Percentiles rank a stretch among this genome's conserved stretches.
These are phyloP conservation scores for Amblyjoppa proteus DNA, from an alignment of 2,888 invertebrate genomes.

Conservation along the genomic window DNA sequence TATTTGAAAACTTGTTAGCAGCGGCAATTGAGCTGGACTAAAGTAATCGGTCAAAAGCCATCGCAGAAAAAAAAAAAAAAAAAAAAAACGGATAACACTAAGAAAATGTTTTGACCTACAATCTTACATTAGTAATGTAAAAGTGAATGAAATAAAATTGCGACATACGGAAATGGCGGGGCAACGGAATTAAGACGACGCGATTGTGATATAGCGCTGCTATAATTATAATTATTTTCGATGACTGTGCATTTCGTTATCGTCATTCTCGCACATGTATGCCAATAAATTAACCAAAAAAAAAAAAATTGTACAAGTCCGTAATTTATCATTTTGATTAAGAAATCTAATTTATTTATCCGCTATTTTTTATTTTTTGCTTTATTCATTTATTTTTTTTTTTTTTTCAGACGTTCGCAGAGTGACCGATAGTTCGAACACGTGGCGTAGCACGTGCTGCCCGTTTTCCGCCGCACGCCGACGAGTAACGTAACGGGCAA, in stretches of 20 bases:
- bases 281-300: not conserved
- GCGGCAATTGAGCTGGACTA: not conserved
- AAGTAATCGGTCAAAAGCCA: not conserved
- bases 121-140: not conserved
- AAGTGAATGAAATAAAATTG: not conserved
- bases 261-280: not conserved
- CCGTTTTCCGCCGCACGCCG: slow-evolving; percentile 26
- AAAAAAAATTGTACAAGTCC: not conserved
- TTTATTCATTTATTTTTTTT: slow-evolving; percentile 16
- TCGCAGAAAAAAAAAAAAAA: not conserved
- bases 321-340: not conserved
- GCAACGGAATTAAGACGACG: not conserved
- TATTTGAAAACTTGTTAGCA: not conserved
- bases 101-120: not conserved
- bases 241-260: not conserved
- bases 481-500: slow-evolving; percentile 29
- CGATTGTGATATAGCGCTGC: not conserved
- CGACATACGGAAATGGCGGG: not conserved
- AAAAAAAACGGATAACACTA: not conserved
- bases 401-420: slow-evolving; percentile 52
- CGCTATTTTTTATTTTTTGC: slow-evolving; percentile 14
- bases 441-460: slow-evolving; percentile 62
- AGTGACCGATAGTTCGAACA: slow-evolving; percentile 48
- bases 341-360: slow-evolving; percentile 4
- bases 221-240: not conserved